Evolutionary conservation across 2,113 vertebrate genomes (phyloP).

Genomic region (Psittacula cyanocephala): DNA sequence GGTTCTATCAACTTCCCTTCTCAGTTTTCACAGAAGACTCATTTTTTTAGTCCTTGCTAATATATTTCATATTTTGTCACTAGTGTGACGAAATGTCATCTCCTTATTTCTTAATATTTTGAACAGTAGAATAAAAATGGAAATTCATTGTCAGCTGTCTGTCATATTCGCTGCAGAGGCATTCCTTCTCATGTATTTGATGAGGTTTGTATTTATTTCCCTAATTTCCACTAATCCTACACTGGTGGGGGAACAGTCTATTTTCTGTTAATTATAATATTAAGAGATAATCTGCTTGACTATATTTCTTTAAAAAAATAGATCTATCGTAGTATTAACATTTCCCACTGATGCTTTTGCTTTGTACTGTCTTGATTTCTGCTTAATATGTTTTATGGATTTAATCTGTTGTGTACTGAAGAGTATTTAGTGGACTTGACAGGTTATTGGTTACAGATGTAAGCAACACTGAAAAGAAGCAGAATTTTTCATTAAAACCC

Average conservation of each 20-base stretch:
- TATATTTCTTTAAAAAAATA: background rate
- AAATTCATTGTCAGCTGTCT: background rate
- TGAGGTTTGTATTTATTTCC: constrained; percentile 9
- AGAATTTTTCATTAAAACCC: background rate
- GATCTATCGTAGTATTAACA: background rate
- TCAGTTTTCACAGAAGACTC: background rate
- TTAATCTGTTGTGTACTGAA: background rate
- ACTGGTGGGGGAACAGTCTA: background rate
- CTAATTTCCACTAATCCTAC: background rate
- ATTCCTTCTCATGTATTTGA: background rate
- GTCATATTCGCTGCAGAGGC: background rate
- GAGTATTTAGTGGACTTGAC: background rate
- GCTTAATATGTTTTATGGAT: background rate
- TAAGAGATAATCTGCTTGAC: background rate
- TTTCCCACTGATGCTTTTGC: background rate
- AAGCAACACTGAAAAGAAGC: background rate
- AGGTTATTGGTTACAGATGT: background rate
- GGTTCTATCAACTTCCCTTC: background rate
- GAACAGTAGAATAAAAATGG: background rate
- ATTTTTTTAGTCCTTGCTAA: background rate
- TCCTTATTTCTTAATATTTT: constrained; percentile 37
- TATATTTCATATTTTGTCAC: constrained; percentile 4
- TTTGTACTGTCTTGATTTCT: background rate
- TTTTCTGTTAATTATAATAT: background rate
- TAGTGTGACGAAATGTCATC: background rate